These are phyloP conservation scores for Sebastiscus albofasciatus DNA, from an alignment of 2,797 vertebrate genomes.

Conservation along the genomic window DNA sequence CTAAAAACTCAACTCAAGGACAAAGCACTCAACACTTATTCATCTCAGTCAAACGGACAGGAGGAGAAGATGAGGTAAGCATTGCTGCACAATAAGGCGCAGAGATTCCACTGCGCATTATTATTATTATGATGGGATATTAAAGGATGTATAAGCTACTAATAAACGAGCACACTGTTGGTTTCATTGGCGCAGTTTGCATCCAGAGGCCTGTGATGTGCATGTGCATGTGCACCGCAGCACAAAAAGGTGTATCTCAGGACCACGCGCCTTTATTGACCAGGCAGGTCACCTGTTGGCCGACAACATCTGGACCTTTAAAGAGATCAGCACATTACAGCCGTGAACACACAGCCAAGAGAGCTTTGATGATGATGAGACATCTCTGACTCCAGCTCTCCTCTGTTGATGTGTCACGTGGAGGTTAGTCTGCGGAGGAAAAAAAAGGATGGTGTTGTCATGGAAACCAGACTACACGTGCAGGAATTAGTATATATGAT, in stretches of 20 bases:
- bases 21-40: conserved; percentile 20
- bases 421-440: conserved; percentile 53
- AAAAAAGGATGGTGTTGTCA: conserved; percentile 58
- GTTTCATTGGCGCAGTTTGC: conserved; percentile 1
- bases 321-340: conserved; percentile 12
- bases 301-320: conserved; percentile 28
- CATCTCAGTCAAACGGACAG: conserved; percentile 32
- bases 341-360: neutral
- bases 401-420: conserved; percentile 61
- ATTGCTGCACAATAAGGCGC: conserved; percentile 36
- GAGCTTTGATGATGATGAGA: neutral
- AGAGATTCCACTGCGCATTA: conserved; percentile 19
- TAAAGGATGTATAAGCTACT: neutral
- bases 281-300: conserved; percentile 48
- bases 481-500: neutral
- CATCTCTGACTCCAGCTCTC: conserved; percentile 42
- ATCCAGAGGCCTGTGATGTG: conserved; percentile 12
- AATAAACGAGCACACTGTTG: neutral
- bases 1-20: conserved; percentile 28
- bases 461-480: conserved; percentile 68
- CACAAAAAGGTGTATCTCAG: conserved; percentile 15
- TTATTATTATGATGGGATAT: conserved; percentile 6
- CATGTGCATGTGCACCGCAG: neutral
- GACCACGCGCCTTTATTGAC: conserved; percentile 17
- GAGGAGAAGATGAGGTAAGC: conserved; percentile 83